Evolutionary conservation across 2,888 invertebrate species (phyloP), one percentile per base, ranked within the genome.

Genomic region (Oxyteleia sp.): DNA sequence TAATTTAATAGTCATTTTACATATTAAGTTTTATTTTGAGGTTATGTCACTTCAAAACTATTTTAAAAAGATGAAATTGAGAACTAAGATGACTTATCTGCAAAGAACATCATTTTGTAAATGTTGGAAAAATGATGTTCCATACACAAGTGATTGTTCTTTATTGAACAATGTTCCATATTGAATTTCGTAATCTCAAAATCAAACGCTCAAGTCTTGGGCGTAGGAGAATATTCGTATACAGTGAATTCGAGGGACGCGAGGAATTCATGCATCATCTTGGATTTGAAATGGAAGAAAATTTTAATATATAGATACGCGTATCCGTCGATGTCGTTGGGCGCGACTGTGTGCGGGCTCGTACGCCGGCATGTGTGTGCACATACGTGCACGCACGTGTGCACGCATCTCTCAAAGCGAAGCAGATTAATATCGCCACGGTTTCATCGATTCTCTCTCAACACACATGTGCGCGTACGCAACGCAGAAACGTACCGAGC

Each of bases 381-480:
- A 35, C 68, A 59, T 69, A 69, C 66, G 82, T 71, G 75, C 63
- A 76, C 84, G 80, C 64, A 84, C 79, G 75, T 85, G 82, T 71
- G 75, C 63, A 76, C 84, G 80, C 64, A 84, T 82, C 79, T 85
- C 72, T 85, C 72, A 57, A 84, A 84, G 66, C 69, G 82, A 85
- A 76, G 82, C 83, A 85, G 84, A 87, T 87, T 82, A 85, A 87
- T 87, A 88, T 85, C 84, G 74, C 84, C 63, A 59, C 53, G 82
- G 80, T 78, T 80, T 63, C 82, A 85, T 84, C 84, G 85, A 86
- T 86, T 79, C 79, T 86, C 79, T 84, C 79, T 74, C 72, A 80
- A 75, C 82, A 79, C 82, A 84, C 81, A 71, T 80, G 69, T 80
- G 80, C 79, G 61, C 72, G 75, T 61, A 66, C 78, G 51, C 45